Conservation (phyloP, 2,797 vertebrate species). For the Galaxias olidus region DNA sequence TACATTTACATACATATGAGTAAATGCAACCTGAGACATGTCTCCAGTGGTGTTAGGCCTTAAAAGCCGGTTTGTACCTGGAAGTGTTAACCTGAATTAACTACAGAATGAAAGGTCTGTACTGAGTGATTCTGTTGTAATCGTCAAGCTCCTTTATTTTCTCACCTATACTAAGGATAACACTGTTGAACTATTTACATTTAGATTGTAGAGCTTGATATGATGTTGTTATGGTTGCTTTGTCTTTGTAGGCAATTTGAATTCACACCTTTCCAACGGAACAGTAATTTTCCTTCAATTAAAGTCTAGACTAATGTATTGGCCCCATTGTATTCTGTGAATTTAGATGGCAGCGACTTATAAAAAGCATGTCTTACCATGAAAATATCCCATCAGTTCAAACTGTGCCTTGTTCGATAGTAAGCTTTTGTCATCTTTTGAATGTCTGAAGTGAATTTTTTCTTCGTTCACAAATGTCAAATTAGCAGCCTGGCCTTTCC, state of each 20-base stretch:
- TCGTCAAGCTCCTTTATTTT: constrained; percentile 12
- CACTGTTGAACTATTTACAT: not conserved
- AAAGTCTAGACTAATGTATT: too few relatives aligned
- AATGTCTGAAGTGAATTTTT: constrained; percentile 41
- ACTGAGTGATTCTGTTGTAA: constrained; percentile 1
- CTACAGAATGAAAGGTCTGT: too few relatives aligned
- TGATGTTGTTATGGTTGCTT: too few relatives aligned
- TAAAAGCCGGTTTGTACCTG: too few relatives aligned
- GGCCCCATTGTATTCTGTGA: not conserved
- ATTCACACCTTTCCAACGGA: too few relatives aligned
- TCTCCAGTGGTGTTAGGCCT: too few relatives aligned
- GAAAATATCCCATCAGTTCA: constrained; percentile 29
- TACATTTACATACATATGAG: too few relatives aligned
- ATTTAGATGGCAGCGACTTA: constrained; percentile 21
- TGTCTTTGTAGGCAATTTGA: too few relatives aligned
- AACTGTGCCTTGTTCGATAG: constrained; percentile 25
- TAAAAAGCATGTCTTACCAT: constrained; percentile 38
- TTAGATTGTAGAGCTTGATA: too few relatives aligned
- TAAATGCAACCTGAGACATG: too few relatives aligned
- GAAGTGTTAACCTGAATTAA: too few relatives aligned
- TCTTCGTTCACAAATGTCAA: constrained; percentile 40
- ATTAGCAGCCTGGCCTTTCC: constrained; percentile 39
- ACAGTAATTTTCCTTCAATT: too few relatives aligned
- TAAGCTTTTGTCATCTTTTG: constrained; percentile 24
- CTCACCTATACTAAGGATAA: constrained; percentile 7